phyloP scores from a whole-genome alignment of 2,888 invertebrate genomes.

The Scaptodrosophila latifasciaeformis region DNA sequence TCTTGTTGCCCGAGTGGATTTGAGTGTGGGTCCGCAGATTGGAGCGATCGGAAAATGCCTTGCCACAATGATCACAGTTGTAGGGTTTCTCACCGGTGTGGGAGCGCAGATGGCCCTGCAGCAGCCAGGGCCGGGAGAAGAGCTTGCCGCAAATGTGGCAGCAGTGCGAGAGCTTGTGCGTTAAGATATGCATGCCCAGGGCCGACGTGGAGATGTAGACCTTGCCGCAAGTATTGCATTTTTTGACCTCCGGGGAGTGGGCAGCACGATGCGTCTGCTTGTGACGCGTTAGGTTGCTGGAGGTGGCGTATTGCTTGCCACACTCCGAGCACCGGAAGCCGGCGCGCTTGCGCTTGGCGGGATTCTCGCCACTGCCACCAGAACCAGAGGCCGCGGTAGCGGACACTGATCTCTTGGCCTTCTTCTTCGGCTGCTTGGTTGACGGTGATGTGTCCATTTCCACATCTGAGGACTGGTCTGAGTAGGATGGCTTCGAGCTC shows the following conservation, averaged over 20 bases:
- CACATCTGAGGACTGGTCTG: constrained; percentile 83
- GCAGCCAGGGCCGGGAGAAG: constrained; percentile 95
- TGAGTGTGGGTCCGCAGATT: constrained; percentile 96
- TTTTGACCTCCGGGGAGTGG: constrained; percentile 95
- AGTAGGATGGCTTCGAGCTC: constrained; percentile 79
- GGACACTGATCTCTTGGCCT: constrained; percentile 19
- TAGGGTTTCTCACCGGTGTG: constrained; percentile 97
- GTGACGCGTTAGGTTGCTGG: constrained; percentile 91
- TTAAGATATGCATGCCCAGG: constrained; percentile 93
- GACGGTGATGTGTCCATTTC: constrained; percentile 77
- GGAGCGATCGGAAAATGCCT: constrained; percentile 95
- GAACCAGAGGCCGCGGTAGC: constrained; percentile 1
- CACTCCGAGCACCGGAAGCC: constrained; percentile 89
- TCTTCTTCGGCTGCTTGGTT: constrained; percentile 47
- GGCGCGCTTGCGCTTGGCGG: constrained; percentile 71
- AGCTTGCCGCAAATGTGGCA: constrained; percentile 95
- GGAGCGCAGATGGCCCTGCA: constrained; percentile 89
- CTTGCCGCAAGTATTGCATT: constrained; percentile 95
- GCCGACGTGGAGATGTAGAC: constrained; percentile 99
- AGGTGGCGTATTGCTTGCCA: constrained; percentile 93
- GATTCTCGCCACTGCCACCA: constrained; percentile 43
- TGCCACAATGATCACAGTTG: constrained; percentile 94
- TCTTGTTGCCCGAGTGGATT: constrained; percentile 93
- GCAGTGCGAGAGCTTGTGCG: constrained; percentile 93
- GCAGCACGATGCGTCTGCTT: constrained; percentile 94